A percentile compares a stretch with the other conserved stretches of the same genome.
Evolutionary conservation across 2,113 vertebrate genomes (phyloP).

Genomic region (Chionis minor): DNA sequence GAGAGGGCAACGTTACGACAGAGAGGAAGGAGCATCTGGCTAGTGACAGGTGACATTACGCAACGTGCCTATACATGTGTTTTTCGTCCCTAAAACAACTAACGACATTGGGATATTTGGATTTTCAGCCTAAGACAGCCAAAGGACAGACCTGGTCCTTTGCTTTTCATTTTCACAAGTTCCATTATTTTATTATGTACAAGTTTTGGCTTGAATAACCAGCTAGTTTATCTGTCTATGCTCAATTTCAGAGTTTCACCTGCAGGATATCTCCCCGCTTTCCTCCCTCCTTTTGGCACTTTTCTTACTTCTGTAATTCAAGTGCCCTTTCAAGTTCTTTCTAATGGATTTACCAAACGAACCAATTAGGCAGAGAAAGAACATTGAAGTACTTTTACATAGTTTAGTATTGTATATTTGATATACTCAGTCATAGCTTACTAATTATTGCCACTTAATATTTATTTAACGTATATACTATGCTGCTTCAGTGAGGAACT

Average conservation of each 20-base stretch:
- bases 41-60: no score
- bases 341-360: neutral
- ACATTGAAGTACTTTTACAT: neutral
- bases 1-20: no score
- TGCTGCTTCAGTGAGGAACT: neutral
- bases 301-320: neutral
- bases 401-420: neutral
- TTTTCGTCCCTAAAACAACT: neutral
- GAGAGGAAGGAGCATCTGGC: no score
- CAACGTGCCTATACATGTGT: neutral
- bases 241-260: neutral
- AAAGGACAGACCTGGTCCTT: neutral
- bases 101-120: neutral
- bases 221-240: neutral
- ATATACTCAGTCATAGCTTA: neutral
- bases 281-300: neutral
- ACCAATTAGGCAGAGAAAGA: constrained; percentile 1
- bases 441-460: neutral
- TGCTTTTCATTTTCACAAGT: neutral
- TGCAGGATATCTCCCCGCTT: neutral
- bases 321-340: neutral
- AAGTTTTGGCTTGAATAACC: neutral
- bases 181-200: neutral
- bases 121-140: neutral
- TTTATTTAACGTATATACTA: neutral